Conservation (phyloP, 2,113 vertebrate species). For the Plecturocebus donacophilus region DNA sequence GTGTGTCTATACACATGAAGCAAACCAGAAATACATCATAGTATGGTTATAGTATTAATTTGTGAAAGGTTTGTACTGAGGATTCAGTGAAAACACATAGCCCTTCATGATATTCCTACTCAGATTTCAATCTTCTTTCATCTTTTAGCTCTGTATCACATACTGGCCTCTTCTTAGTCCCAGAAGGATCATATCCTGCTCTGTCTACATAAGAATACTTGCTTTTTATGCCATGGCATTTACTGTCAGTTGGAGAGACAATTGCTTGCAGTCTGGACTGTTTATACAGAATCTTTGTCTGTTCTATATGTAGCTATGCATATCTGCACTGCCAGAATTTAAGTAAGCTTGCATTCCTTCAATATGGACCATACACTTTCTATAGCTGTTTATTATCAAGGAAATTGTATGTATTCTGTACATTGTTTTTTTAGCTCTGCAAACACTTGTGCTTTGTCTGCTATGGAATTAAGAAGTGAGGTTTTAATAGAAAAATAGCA, state of each 20-base stretch:
- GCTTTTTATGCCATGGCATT: background rate
- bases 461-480: background rate
- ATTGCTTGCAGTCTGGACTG: background rate
- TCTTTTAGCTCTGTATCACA: background rate
- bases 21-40: background rate
- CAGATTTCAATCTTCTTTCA: background rate
- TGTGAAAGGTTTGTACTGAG: background rate
- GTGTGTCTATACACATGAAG: background rate
- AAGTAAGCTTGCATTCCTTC: background rate
- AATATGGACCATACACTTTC: background rate
- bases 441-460: background rate
- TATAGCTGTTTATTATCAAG: background rate
- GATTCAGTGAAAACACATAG: background rate
- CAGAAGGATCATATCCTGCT: background rate
- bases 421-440: background rate
- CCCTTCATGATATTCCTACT: background rate
- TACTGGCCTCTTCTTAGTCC: background rate
- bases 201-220: background rate
- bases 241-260: background rate
- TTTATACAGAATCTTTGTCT: background rate
- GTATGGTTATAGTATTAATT: background rate
- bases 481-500: background rate
- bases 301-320: background rate
- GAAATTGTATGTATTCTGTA: background rate
- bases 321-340: background rate